Evolutionary conservation across 1,140 invertebrate genomes (phyloP).

Genomic region (Orussus abietinus): DNA sequence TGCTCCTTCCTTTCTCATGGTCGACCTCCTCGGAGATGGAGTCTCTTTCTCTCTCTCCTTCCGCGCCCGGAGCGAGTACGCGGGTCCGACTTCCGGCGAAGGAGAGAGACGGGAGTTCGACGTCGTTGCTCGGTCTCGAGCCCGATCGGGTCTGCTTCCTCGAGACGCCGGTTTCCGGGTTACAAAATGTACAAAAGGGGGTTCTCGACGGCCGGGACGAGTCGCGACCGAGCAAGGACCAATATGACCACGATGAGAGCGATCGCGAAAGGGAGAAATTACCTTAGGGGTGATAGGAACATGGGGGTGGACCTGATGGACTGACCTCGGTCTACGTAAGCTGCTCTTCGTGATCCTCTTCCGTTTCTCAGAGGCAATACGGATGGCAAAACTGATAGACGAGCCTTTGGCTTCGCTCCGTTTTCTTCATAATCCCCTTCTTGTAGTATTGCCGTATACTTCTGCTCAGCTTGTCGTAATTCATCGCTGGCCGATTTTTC

Average conservation of each 20-base stretch:
- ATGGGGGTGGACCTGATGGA: not conserved
- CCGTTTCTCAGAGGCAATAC: constrained; percentile 75
- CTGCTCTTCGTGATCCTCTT: constrained; percentile 8
- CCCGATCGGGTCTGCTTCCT: too few species aligned
- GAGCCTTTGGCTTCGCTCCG: constrained; percentile 92
- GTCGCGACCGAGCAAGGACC: not conserved
- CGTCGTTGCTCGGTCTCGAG: constrained; percentile 12
- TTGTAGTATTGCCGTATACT: constrained; percentile 99
- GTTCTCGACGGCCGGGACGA: not conserved
- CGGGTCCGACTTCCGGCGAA: constrained; percentile 6
- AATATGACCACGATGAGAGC: not conserved
- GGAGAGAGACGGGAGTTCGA: constrained; percentile 24
- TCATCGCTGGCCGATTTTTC: constrained; percentile 98
- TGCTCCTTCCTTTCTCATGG: constrained; percentile 15
- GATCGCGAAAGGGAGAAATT: too few species aligned
- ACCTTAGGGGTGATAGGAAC: too few species aligned
- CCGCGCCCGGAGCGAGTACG: constrained; percentile 12
- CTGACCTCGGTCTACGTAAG: constrained; percentile 4
- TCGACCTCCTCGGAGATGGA: constrained; percentile 18
- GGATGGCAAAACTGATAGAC: constrained; percentile 99
- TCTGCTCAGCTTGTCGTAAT: constrained; percentile 97
- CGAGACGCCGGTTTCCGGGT: too few species aligned
- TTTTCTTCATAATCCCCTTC: constrained; percentile 99
- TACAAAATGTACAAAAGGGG: too few species aligned
- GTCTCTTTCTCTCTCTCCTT: constrained; percentile 10